Evolutionary conservation across 2,888 invertebrate species (phyloP), one percentile per base, ranked within the genome.

Genomic region (Tetheella fluctuosa): DNA sequence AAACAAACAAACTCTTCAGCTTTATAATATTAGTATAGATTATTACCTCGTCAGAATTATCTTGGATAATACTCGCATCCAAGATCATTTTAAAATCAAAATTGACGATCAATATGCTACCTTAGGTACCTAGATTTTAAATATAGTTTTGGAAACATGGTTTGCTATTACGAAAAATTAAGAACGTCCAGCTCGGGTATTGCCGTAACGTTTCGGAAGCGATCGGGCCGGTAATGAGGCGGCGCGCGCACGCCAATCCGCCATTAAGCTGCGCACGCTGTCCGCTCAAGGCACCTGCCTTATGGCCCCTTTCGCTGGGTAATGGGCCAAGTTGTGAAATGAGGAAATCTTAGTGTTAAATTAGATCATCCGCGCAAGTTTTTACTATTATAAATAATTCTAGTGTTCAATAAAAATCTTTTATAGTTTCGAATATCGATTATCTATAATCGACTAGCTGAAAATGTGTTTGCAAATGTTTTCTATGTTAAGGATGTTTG

Each of bases 221-320:
- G 58, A 17, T 64, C 62, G 58, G 48, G 59, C 48, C 54, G 64
- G 73, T 86, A 87, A 87, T 82, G 87, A 86, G 80, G 71, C 84
- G 80, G 64, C 74, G 85, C 74, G 85, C 85, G 81, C 88, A 88
- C 86, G 88, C 85, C 78, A 88, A 74, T 65, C 63, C 68, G 73
- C 79, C 85, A 86, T 88, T 88, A 88, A 69, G 60, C 64, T 28
- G 67, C 68, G 62, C 52, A 64, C 64, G 63, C 68, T 63, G 53
- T 53, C 56, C 58, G 57, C 56, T 63, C 55, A 20, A 34, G 61
- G 58, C 79, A 71, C 78, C 77, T 76, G 79, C 74, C 73, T 76
- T 72, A 76, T 79, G 71, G 67, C 48, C n/a, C 48, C 59, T 59
- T 59, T 59, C 59, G 54, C 48, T 23, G 13, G 28, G 10, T 54